These are phyloP conservation scores for Aelia acuminata DNA, from an alignment of 2,888 invertebrate species.

Conservation along the genomic window DNA sequence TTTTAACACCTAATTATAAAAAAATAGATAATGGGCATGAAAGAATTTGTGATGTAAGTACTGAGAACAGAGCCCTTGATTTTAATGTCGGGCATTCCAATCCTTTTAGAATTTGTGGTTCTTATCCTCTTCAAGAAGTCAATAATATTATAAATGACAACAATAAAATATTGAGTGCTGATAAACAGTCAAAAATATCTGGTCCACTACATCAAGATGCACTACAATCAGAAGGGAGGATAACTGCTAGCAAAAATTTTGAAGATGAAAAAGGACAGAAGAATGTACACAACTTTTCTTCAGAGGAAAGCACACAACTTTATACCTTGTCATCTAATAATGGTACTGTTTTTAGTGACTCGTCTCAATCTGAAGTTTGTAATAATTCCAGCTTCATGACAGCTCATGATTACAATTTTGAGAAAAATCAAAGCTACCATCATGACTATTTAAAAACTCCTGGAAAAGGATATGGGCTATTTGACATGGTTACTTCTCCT, in stretches of 20 bases:
- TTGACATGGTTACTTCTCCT: conserved; percentile 60
- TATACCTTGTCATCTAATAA: background rate
- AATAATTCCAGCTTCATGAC: conserved; percentile 63
- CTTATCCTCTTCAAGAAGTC: conserved; percentile 42
- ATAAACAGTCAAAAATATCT: background rate
- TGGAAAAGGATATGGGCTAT: conserved; percentile 60
- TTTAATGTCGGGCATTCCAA: background rate
- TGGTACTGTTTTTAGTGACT: conserved; percentile 50
- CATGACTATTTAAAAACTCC: conserved; percentile 62
- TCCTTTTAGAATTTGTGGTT: background rate
- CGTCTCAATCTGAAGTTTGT: conserved; percentile 52
- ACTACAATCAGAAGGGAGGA: background rate
- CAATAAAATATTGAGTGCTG: background rate
- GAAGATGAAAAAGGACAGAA: background rate
- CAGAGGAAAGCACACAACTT: background rate
- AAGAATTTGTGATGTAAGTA: background rate
- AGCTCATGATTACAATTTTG: conserved; percentile 60
- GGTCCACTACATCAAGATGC: background rate
- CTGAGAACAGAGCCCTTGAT: background rate
- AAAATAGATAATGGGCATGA: background rate
- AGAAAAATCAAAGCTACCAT: conserved; percentile 51
- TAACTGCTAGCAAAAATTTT: conserved; percentile 50
- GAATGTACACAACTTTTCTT: background rate
- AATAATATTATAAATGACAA: conserved; percentile 48
- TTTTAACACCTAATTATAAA: conserved; percentile 42